These are phyloP conservation scores for Andrena marginata DNA, from an alignment of 2,888 invertebrate genomes.

Conservation along the genomic window DNA sequence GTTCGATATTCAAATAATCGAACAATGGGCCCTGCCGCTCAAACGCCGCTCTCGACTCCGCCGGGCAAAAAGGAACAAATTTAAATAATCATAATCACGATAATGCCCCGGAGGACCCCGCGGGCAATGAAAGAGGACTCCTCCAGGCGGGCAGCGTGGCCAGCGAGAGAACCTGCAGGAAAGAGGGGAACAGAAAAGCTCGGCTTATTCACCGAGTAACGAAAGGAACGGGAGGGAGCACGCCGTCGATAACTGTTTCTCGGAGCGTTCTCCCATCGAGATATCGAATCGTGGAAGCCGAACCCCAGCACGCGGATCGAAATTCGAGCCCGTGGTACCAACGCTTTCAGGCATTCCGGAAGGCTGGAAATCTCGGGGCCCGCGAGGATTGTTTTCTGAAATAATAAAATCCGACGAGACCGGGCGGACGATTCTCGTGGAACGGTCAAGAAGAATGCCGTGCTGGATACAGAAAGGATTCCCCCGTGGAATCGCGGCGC, in stretches of 20 bases:
- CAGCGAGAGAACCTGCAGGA: background rate
- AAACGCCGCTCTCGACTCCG: constrained; percentile 74
- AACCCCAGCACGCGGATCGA: background rate
- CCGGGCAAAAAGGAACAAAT: constrained; percentile 77
- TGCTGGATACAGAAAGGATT: constrained; percentile 57
- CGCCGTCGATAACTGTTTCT: constrained; percentile 5
- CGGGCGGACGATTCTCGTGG: constrained; percentile 36
- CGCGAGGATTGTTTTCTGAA: constrained; percentile 14
- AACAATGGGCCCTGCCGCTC: constrained; percentile 81
- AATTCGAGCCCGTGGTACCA: background rate
- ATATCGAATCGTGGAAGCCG: background rate
- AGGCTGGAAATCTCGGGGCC: background rate
- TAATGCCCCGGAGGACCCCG: constrained; percentile 71
- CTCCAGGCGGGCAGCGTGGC: constrained; percentile 33
- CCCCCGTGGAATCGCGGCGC: constrained; percentile 66
- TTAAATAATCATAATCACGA: constrained; percentile 82
- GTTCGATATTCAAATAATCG: constrained; percentile 84
- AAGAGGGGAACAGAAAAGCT: constrained; percentile 3
- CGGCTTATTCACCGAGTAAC: constrained; percentile 31
- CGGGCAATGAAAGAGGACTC: constrained; percentile 54
- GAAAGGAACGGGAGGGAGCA: constrained; percentile 10
- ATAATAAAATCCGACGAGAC: constrained; percentile 30
- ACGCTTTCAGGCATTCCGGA: background rate
- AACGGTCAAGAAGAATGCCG: constrained; percentile 46
- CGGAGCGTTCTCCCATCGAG: background rate